Evolutionary conservation across 2,888 invertebrate genomes (phyloP), one percentile per base, ranked within the genome.

Genomic region (Hedya salicella): DNA sequence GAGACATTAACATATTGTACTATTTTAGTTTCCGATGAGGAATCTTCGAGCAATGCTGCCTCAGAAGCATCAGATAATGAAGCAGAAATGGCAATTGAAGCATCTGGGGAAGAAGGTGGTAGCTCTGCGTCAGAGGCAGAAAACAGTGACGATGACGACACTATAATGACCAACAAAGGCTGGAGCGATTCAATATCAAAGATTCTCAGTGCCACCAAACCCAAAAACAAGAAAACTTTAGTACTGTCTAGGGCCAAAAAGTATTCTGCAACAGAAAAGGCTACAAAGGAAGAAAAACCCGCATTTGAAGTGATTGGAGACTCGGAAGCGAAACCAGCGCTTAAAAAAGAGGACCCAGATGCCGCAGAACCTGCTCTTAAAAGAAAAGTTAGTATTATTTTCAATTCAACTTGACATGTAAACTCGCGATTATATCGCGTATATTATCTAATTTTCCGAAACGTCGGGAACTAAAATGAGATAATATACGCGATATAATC

Each of bases 131-230:
- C 79, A 13, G 53, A 13, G 13, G 61, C 54, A 32, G 75, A 75
- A 44, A 69, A 75, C 36, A 75, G 76, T 49, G 71, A 73, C 14
- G 76, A 77, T 5, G 77, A 76, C 52, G 72, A 72, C 6, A 71
- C 75, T 49, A 66, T 92, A n/a, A 73, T 88, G 59, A 80, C 91
- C 0, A 96, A 96, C 82, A 88, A 93, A 69, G 96, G 95, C 2
- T 97, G 97, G 97, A 97, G 96, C 1, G 95, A 97, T 86, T 96
- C 96, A 0, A 94, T 97, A 79, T 93, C 95, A 6, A 97, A 97
- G 86, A 96, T 97, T 71, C 90, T 97, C 21, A 94, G 94, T 67
- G 94, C 95, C 1, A 95, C 94, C 30, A 96, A 96, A 80, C 95
- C 96, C 0, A 95, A 95, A 83, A 93, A 94, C 46, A 96, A 96